These are phyloP conservation scores for Eupithecia tripunctaria DNA, from an alignment of 2,888 invertebrate genomes.

Conservation along the genomic window DNA sequence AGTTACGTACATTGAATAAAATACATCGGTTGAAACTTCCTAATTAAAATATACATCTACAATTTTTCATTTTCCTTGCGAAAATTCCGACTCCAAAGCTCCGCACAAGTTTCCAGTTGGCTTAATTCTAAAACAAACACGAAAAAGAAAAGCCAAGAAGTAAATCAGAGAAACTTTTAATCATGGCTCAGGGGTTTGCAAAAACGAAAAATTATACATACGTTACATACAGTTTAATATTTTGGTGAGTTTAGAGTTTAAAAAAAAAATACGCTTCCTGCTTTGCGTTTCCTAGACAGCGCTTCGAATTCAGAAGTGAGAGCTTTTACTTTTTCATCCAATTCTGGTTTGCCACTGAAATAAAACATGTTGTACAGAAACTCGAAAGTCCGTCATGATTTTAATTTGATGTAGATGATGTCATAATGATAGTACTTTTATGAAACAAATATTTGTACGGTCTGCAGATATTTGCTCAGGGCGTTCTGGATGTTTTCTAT, in stretches of 20 bases:
- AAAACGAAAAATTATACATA: background rate
- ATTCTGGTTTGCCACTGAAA: slow-evolving; percentile 59
- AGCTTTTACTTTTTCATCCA: slow-evolving; percentile 54
- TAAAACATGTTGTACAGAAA: background rate
- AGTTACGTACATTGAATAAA: background rate
- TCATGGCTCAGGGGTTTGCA: slow-evolving; percentile 19
- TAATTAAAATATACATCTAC: background rate
- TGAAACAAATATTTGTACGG: too few relatives aligned
- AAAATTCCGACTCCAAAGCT: slow-evolving; percentile 19
- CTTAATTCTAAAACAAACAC: slow-evolving; percentile 27
- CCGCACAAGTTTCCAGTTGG: slow-evolving; percentile 26
- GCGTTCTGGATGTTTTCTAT: too few relatives aligned
- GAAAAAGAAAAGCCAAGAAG: slow-evolving; percentile 29
- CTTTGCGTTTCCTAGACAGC: slow-evolving; percentile 48
- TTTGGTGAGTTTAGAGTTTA: background rate
- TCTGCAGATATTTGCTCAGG: too few relatives aligned
- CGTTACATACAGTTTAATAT: background rate
- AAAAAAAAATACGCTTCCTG: background rate
- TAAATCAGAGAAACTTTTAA: slow-evolving; percentile 31
- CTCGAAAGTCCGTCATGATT: background rate
- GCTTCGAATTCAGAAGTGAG: slow-evolving; percentile 50
- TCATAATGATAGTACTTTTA: too few relatives aligned
- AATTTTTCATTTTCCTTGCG: background rate
- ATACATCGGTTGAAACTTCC: background rate
- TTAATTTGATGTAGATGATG: too few relatives aligned